Base-by-base conservation (phyloP, 2,113 vertebrate species). In the Ictalurus punctatus region DNA sequence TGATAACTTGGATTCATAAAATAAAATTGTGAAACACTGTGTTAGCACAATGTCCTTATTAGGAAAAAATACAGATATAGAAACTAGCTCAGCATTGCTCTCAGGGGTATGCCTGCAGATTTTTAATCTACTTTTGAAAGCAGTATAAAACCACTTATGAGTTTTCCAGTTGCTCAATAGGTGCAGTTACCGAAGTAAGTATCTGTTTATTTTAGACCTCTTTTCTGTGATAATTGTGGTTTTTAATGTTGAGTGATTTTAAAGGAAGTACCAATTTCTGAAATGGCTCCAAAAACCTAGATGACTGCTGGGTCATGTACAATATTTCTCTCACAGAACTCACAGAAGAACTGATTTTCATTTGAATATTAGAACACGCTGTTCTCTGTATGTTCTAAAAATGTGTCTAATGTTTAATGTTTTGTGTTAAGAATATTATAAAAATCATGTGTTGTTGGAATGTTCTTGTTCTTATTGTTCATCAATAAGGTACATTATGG, bases 1-100 rank as follows among this genome's bases (percentile, higher is more conserved):
- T 74, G 52, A 86, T 86, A 74, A 86, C 71, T 76, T 86, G 85
- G 34, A 73, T 86, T 86, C 85, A 61, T 59, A 86, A 40, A 86
- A 56, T 86, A 37, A 74, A 86, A 59, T 74, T 10, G 2, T 86
- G 84, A 86, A 85, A 86, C 84, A 40, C 52, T 74, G 59, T 59
- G 30, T 27, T 40, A 44, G 23, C 83, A 44, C 17, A 61, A 40
- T 86, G 69, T 76, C 78, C 71, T 61, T 74, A 86, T 86, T 61
- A 76, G 85, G 54, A 86, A 59, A 17, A 78, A 59, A 76, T 71
- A 78, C 85, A 86, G 37, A 86, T 86, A 86, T 78, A 86, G 85
- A 86, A 86, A 76, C 85, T 61, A 59, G 56, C 71, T 86, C 84
- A 86, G 84, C 84, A 59, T 0, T 27, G 85, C 34, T 78, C 54